Base-by-base conservation (phyloP, 2,888 invertebrate genomes). In the Pocota personata region DNA sequence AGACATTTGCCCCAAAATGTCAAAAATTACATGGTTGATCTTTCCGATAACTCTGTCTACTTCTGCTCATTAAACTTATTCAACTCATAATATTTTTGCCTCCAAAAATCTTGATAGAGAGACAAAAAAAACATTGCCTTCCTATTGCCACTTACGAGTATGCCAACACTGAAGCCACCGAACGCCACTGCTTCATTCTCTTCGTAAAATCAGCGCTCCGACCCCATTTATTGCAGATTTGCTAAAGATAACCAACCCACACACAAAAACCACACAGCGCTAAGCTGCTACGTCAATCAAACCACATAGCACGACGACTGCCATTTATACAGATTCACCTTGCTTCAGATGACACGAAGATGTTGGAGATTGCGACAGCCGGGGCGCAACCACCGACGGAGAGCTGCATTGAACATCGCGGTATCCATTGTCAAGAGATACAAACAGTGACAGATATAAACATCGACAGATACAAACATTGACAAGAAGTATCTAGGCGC, bases 241-340 rank as follows among this genome's bases (percentile, higher is more conserved):
- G 21, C 40, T n/a, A 35, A 55, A 62, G 40, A 64, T 64, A 62
- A 75, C 50, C 73, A 60, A 69, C 77, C 60, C 57, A 75, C 66
- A 46, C 48, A 10, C 24, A 43, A 19, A 60, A 82, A 69, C 71
- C 71, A 40, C 71, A 71, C 30, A 14, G 8, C 35, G 19, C 24
- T 35, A 7, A 52, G 19, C 27, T 57, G 30, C 46, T 5, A 52
- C 60, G 77, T 52, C 77, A 69, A 78, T 69, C 69, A 78, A 37
- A 55, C 58, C 48, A 19, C 64, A 64, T 30, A 32, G 52, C 69
- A 52, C 52, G 52, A 30, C 6, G 66, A 58, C 57, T 77, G 67
- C 67, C 76, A 77, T 67, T 66, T 67, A 78, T 21, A 78, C 30
- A 52, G 52, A 52, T 37, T 62, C 69, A 78, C 77, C 77, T 78